A percentile compares a stretch with the other conserved stretches of the same genome.
Conservation (phyloP, 2,797 vertebrate species). For the Anas bahamensis region DNA sequence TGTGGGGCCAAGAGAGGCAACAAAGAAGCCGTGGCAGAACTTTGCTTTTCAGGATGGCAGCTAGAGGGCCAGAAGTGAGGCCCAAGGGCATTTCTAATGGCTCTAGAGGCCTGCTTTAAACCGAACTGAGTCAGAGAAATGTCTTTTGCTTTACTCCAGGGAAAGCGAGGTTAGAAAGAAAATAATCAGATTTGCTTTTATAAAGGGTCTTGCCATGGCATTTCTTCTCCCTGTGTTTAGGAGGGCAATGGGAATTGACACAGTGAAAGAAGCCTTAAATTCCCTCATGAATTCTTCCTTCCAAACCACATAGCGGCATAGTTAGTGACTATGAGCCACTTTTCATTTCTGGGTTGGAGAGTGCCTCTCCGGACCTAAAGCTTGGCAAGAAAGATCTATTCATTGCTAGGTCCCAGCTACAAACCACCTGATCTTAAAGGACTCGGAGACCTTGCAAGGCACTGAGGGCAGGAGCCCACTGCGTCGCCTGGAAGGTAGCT, state of each 20-base stretch:
- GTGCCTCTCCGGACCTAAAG: not conserved
- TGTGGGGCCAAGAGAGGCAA: not conserved
- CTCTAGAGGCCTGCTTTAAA: not conserved
- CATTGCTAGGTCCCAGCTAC: not conserved
- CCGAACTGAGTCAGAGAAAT: not conserved
- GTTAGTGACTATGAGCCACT: not conserved
- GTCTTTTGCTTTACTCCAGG: not conserved
- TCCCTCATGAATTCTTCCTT: not conserved
- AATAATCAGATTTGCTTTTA: not conserved
- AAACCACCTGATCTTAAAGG: not conserved
- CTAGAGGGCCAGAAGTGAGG: not conserved
- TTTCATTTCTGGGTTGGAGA: not conserved
- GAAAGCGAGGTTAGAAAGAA: not conserved
- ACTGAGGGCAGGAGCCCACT: not conserved
- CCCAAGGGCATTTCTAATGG: not conserved
- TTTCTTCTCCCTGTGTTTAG: not conserved
- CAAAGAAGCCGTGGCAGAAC: not conserved
- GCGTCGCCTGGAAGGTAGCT: accelerated
- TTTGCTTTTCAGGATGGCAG: not conserved
- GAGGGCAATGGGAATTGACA: not conserved
- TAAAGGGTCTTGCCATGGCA: not conserved
- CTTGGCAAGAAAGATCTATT: not conserved
- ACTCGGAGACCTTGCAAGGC: not conserved
- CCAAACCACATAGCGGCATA: not conserved
- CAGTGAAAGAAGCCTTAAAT: not conserved